These are phyloP conservation scores for Takifugu ocellatus DNA, from an alignment of 2,797 vertebrate genomes.

Conservation along the genomic window DNA sequence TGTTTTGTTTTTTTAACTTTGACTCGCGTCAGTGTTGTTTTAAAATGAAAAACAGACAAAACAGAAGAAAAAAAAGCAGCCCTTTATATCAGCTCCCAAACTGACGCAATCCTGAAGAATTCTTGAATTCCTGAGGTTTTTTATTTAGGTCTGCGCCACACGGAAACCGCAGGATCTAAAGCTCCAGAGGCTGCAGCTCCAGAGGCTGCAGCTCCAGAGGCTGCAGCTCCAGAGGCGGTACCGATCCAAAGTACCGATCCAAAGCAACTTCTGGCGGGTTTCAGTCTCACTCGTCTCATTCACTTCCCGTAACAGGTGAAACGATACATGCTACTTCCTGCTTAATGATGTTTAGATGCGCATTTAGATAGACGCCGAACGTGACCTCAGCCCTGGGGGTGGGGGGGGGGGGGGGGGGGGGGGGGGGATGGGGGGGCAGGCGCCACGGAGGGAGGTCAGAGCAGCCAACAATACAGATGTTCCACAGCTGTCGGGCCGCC, in stretches of 20 bases:
- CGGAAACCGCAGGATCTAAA: constrained; percentile 33
- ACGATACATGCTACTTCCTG: constrained; percentile 50
- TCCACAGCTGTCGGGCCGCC: constrained; percentile 10
- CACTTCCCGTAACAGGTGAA: constrained; percentile 35
- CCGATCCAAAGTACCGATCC: not conserved
- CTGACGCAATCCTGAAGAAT: constrained; percentile 5
- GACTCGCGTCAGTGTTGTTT: not conserved
- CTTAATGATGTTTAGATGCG: constrained; percentile 54
- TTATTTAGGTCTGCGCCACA: constrained; percentile 23
- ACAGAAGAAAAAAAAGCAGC: constrained; percentile 2
- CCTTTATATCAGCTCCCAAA: constrained; percentile 21
- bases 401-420: too few relatives aligned
- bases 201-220: too few relatives aligned
- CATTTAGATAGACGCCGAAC: constrained; percentile 55
- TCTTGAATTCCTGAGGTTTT: constrained; percentile 50
- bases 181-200: constrained; percentile 16
- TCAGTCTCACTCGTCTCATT: constrained; percentile 20
- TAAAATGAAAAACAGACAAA: constrained; percentile 7
- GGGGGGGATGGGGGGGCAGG: too few relatives aligned
- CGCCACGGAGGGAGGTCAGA: constrained; percentile 5
- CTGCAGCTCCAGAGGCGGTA: too few relatives aligned
- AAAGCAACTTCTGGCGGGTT: constrained; percentile 18
- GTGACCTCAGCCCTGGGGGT: constrained; percentile 29
- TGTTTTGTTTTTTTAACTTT: constrained; percentile 35
- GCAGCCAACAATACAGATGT: constrained; percentile 8